Conservation (phyloP, 2,888 invertebrate species). For the Agrypnus murinus region DNA sequence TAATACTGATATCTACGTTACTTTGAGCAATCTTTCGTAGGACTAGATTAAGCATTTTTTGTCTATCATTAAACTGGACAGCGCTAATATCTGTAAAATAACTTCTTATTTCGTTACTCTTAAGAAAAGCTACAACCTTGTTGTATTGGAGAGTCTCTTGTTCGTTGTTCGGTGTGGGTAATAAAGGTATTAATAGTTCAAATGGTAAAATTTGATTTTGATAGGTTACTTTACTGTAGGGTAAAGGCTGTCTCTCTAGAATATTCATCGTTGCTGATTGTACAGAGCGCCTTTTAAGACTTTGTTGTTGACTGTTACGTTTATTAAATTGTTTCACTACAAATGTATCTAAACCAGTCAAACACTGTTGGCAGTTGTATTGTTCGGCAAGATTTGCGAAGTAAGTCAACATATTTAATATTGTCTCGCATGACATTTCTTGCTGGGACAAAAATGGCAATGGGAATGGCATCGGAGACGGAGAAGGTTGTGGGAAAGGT, state of each 20-base stretch:
- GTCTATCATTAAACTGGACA: slow-evolving; percentile 1
- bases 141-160: slow-evolving; percentile 1
- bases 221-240: background rate
- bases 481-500: background rate
- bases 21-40: slow-evolving; percentile 4
- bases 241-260: background rate
- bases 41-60: slow-evolving; percentile 15
- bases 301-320: slow-evolving; percentile 11
- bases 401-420: slow-evolving; percentile 1
- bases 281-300: too few species aligned
- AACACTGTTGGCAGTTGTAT: slow-evolving; percentile 19
- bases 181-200: slow-evolving; percentile 7
- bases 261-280: too few species aligned
- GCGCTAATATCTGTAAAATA: background rate
- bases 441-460: background rate
- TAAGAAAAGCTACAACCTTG: slow-evolving; percentile 7
- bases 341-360: background rate
- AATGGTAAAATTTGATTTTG: background rate
- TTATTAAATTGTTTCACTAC: background rate
- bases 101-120: slow-evolving; percentile 5
- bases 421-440: slow-evolving; percentile 24
- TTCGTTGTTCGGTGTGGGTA: slow-evolving; percentile 24
- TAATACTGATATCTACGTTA: background rate
- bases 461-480: background rate
- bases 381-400: slow-evolving; percentile 25